These are phyloP conservation scores for Dipus sagitta DNA, from an alignment of 2,797 vertebrate genomes.

Conservation along the genomic window DNA sequence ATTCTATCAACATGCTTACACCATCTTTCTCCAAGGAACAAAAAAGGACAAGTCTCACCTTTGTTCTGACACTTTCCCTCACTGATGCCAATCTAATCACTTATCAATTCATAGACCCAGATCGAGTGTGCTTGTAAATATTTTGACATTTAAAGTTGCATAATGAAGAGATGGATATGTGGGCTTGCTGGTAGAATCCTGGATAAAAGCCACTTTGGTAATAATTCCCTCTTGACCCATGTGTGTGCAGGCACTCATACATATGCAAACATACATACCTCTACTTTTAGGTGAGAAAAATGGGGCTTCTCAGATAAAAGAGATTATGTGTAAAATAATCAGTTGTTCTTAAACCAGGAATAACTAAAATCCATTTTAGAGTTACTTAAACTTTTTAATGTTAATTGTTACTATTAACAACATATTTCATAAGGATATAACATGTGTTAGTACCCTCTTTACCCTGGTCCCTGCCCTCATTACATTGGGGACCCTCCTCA, in stretches of 20 bases:
- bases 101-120: conserved; percentile 5
- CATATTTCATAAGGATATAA: too few relatives aligned
- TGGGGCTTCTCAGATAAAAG: not conserved
- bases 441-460: too few relatives aligned
- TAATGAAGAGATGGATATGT: not conserved
- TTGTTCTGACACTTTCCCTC: conserved; percentile 9
- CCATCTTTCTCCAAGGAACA: not conserved
- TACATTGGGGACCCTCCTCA: too few relatives aligned
- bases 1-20: not conserved
- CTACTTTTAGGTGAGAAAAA: conserved; percentile 23
- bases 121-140: conserved; percentile 1
- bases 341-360: not conserved
- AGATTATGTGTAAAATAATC: not conserved
- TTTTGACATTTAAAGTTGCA: conserved; percentile 53
- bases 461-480: too few relatives aligned
- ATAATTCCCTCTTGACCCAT: not conserved
- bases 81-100: not conserved
- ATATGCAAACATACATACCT: not conserved
- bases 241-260: not conserved
- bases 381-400: not conserved
- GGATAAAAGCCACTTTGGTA: conserved; percentile 5
- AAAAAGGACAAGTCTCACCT: not conserved
- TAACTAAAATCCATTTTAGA: conserved; percentile 25
- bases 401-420: too few relatives aligned
- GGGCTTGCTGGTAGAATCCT: conserved; percentile 3